Evolutionary conservation across 2,113 vertebrate genomes (phyloP).

Genomic region (Antigone vipio): DNA sequence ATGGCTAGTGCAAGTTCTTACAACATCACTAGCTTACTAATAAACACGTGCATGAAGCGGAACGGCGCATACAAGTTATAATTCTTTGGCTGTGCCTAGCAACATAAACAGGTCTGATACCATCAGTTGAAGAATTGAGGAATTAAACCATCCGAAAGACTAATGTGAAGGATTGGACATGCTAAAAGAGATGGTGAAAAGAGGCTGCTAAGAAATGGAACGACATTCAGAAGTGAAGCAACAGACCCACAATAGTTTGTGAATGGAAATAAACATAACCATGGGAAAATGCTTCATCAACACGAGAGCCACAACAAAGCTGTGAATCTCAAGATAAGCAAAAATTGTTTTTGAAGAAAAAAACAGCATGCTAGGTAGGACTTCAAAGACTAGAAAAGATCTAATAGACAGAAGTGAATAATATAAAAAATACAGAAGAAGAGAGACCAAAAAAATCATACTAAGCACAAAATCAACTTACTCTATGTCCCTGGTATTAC

Average conservation of each 20-base stretch:
- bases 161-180: slow-evolving; percentile 56
- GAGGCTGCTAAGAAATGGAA: not conserved
- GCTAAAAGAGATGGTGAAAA: slow-evolving; percentile 34
- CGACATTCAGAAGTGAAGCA: not conserved
- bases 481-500: not conserved
- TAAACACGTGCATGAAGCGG: slow-evolving; percentile 49
- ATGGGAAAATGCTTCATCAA: slow-evolving; percentile 44
- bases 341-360: not conserved
- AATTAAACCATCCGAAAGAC: slow-evolving; percentile 43
- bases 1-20: not conserved
- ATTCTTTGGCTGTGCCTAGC: slow-evolving; percentile 37
- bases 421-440: slow-evolving; percentile 41
- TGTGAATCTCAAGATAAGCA: slow-evolving; percentile 55
- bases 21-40: slow-evolving; percentile 32
- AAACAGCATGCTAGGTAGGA: slow-evolving; percentile 1
- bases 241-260: not conserved
- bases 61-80: slow-evolving; percentile 33
- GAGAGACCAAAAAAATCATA: not conserved
- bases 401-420: slow-evolving; percentile 31
- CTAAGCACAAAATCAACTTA: not conserved
- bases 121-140: slow-evolving; percentile 44
- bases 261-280: slow-evolving; percentile 48
- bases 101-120: slow-evolving; percentile 58
- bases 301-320: slow-evolving; percentile 20
- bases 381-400: slow-evolving; percentile 48